phyloP scores from a whole-genome alignment of 1,140 invertebrate genomes.

The Delia radicum region DNA sequence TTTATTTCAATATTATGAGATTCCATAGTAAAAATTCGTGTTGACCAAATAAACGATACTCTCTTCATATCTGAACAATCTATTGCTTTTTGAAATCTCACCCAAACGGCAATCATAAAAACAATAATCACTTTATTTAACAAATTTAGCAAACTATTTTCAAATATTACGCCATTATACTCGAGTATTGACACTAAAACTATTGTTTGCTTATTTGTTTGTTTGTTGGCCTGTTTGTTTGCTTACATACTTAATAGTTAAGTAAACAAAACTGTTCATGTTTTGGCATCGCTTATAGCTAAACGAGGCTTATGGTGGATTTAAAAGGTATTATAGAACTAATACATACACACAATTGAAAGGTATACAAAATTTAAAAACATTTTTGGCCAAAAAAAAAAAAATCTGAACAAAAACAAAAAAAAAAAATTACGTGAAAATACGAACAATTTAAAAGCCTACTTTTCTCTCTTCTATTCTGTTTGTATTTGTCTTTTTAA shows the following conservation, averaged over 20 bases:
- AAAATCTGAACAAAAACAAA: not conserved
- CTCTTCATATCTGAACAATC: too few relatives aligned
- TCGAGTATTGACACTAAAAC: not conserved
- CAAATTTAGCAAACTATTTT: not conserved
- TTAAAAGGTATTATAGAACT: not conserved
- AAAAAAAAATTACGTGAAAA: not conserved
- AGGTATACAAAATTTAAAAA: not conserved
- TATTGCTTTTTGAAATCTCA: too few relatives aligned
- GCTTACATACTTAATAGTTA: not conserved
- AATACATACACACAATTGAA: not conserved
- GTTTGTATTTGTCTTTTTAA: not conserved
- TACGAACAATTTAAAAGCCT: not conserved
- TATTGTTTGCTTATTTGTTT: not conserved
- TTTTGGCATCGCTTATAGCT: not conserved
- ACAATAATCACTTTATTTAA: not conserved
- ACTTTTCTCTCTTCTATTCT: not conserved
- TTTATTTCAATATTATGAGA: too few relatives aligned
- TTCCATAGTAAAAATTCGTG: too few relatives aligned
- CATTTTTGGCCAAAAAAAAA: not conserved
- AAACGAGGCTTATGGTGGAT: constrained; percentile 1
- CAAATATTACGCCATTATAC: not conserved
- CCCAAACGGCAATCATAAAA: not conserved
- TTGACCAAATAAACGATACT: too few relatives aligned
- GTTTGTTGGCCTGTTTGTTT: not conserved
- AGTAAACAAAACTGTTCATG: not conserved